Percentiles rank a stretch among this genome's conserved stretches.
These are phyloP conservation scores for Neoaliturus tenellus DNA, from an alignment of 2,888 invertebrate genomes.

Conservation along the genomic window DNA sequence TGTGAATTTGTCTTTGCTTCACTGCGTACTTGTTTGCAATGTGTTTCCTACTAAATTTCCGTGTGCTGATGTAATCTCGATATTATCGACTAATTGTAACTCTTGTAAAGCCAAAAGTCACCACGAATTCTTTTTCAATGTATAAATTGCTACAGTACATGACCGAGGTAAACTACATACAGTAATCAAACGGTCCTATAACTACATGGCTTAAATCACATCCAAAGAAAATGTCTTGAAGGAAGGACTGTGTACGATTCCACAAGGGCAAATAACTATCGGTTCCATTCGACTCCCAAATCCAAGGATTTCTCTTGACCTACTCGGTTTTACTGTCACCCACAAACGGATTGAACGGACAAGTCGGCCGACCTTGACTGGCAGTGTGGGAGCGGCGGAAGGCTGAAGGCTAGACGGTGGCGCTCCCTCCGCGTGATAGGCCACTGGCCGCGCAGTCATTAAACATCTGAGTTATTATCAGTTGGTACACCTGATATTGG, in stretches of 20 bases:
- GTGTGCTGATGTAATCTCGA: too few species aligned
- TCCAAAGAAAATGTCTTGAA: too few species aligned
- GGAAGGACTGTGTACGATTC: neutral
- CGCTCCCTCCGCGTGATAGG: constrained; percentile 45
- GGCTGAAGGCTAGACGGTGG: constrained; percentile 13
- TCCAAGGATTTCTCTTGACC: constrained; percentile 2
- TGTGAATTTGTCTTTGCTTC: neutral
- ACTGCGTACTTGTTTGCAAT: neutral
- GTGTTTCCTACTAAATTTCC: too few species aligned
- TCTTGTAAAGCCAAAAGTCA: too few species aligned
- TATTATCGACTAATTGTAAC: too few species aligned
- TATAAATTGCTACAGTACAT: too few species aligned
- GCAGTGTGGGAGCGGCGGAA: constrained; percentile 10
- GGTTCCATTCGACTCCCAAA: neutral
- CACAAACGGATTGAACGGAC: neutral
- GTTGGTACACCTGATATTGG: constrained; percentile 52
- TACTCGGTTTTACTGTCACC: constrained; percentile 26
- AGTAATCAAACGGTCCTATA: too few species aligned
- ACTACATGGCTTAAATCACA: too few species aligned
- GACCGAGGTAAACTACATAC: too few species aligned
- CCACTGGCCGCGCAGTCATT: constrained; percentile 36
- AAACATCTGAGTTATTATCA: constrained; percentile 50
- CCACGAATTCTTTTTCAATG: too few species aligned
- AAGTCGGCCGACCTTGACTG: neutral
- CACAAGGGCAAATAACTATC: neutral